These are phyloP conservation scores for Macrochelys suwanniensis DNA, from an alignment of 2,797 vertebrate genomes.

Conservation along the genomic window DNA sequence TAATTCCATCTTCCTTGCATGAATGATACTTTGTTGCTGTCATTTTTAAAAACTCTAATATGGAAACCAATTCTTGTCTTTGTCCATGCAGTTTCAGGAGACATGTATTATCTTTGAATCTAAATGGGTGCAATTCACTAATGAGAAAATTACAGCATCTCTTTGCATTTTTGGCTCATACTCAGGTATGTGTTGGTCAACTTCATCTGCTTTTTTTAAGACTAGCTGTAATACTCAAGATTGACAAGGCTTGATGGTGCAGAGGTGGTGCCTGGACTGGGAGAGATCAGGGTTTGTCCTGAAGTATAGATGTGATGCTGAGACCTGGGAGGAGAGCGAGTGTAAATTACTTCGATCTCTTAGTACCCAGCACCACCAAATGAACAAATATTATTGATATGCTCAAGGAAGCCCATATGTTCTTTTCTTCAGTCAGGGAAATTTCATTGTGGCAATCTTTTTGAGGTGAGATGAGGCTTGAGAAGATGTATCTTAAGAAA, in stretches of 20 bases:
- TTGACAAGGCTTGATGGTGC: not conserved
- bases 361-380: not conserved
- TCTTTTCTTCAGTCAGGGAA: not conserved
- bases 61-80: not conserved
- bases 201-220: not conserved
- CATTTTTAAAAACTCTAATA: not conserved
- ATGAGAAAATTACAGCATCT: constrained; percentile 98
- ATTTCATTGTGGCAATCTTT: not conserved
- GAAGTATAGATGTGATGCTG: not conserved
- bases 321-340: not conserved
- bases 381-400: not conserved
- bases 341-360: not conserved
- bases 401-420: not conserved
- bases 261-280: not conserved
- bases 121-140: constrained; percentile 91
- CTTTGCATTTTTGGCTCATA: constrained; percentile 97
- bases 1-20: not conserved
- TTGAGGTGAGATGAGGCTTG: not conserved
- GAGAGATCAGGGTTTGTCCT: not conserved
- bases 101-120: constrained; percentile 92
- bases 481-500: not conserved
- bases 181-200: constrained; percentile 87
- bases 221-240: not conserved
- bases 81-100: constrained; percentile 91
- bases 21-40: not conserved